Evolutionary conservation across 2,888 invertebrate genomes (phyloP).

Genomic region (Conops quadrifasciatus): DNA sequence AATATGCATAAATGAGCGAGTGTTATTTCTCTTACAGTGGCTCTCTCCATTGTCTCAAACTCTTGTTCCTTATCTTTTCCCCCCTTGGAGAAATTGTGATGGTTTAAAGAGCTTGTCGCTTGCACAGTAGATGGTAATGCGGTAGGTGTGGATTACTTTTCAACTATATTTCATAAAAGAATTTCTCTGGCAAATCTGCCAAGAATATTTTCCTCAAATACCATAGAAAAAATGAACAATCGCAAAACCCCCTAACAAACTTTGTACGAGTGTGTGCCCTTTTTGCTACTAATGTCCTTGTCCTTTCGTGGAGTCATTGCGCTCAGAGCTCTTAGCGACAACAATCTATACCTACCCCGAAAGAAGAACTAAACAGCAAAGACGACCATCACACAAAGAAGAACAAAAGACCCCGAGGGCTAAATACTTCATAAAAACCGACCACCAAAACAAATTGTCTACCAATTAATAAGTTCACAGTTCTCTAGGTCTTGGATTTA

Average conservation of each 20-base stretch:
- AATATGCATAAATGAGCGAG: too few species aligned
- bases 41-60: too few species aligned
- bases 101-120: too few species aligned
- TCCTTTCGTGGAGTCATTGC: background rate
- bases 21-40: too few species aligned
- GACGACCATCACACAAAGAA: slow-evolving; percentile 14
- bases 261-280: background rate
- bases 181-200: slow-evolving; percentile 11
- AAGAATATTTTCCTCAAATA: background rate
- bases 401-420: background rate
- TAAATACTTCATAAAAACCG: slow-evolving; percentile 15
- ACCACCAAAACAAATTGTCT: slow-evolving; percentile 41
- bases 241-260: background rate
- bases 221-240: slow-evolving; percentile 9
- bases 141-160: slow-evolving; percentile 12
- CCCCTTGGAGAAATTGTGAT: too few species aligned
- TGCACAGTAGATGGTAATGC: background rate
- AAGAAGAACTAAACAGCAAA: background rate
- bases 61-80: too few species aligned
- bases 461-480: slow-evolving; percentile 48
- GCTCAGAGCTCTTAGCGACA: background rate
- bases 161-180: background rate
- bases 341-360: background rate
- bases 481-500: slow-evolving; percentile 21
- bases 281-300: background rate